Base-by-base conservation (phyloP, 53 echinoderm and acorn worm species). In the Echinometra lucunter region DNA sequence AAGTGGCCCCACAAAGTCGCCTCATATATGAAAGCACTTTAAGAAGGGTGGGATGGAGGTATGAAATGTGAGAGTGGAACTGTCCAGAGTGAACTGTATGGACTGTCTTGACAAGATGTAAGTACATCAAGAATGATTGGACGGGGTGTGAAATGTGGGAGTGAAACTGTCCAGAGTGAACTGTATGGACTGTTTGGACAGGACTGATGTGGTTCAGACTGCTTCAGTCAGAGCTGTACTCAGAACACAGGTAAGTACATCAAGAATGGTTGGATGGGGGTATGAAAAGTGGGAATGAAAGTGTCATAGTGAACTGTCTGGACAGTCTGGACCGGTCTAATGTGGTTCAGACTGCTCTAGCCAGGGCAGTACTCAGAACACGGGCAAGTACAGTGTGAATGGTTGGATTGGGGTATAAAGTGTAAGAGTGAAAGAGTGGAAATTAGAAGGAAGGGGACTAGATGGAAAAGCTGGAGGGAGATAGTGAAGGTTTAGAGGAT, bases 291-390 rank as follows among this genome's bases (percentile, higher is more conserved):
- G n/a, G n/a, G n/a, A n/a, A n/a, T n/a, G n/a, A n/a, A n/a, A n/a
- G n/a, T n/a, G n/a, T 99, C 94, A 94, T 98, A 53, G 95, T 99
- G 42, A 99, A 99, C 90, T 99, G 99, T 40, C 97, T 99, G 99
- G 99, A 99, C 93, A 97, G 98, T 72, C 78, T 98, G 45, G 98
- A 99, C 70, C 96, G 99, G 66, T 98, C 99, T 49, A 99, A 99
- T 94, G 99, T 99, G 6, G 97, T 99, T 15, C 97, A 99, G 88
- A 97, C 99, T 1, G 99, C 99, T 45, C 42, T 99, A 66, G 99
- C 99, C 18, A 96, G 95, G 63, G 55, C 93, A 37, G 93, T 97
- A 6, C 97, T 97, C 8, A 95, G 92, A 37, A 95, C 88, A 75
- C 97, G 96, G 96, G 97, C 96, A 66, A 5, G 44, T 91, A 66